Percentiles rank a stretch among this genome's conserved stretches.
Evolutionary conservation across 2,113 vertebrate species (phyloP).

Genomic region (Thomomys bottae): DNA sequence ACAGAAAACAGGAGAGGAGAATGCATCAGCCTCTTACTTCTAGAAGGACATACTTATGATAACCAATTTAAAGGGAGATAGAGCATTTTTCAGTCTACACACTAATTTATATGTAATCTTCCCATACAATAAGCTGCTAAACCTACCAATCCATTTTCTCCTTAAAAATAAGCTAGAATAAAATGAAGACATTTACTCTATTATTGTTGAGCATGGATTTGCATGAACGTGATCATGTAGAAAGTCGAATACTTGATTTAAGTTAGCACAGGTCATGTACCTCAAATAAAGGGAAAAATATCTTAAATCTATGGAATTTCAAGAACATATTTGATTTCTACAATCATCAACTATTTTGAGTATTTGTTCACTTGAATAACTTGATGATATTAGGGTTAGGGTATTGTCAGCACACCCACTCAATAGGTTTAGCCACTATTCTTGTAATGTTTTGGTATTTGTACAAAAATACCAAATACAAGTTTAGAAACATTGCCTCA

Average conservation of each 20-base stretch:
- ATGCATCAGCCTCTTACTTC: background rate
- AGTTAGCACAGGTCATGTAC: background rate
- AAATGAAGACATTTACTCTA: background rate
- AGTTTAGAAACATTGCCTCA: background rate
- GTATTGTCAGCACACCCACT: background rate
- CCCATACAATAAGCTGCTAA: background rate
- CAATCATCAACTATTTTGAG: background rate
- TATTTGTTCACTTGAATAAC: slow-evolving; percentile 4
- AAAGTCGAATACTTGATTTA: background rate
- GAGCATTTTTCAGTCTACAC: background rate
- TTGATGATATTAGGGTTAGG: background rate
- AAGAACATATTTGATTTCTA: background rate
- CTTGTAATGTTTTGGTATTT: background rate
- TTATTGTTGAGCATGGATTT: background rate
- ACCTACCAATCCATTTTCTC: background rate
- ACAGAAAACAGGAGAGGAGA: background rate
- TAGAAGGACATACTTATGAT: background rate
- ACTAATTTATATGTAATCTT: background rate
- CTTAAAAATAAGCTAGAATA: background rate
- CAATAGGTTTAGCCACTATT: background rate
- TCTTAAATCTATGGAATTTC: background rate
- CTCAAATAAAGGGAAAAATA: background rate
- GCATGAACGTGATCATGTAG: background rate
- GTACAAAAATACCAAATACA: background rate
- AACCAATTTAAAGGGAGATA: background rate